Evolutionary conservation across 2,797 vertebrate species (phyloP).

Genomic region (Acipenser ruthenus): DNA sequence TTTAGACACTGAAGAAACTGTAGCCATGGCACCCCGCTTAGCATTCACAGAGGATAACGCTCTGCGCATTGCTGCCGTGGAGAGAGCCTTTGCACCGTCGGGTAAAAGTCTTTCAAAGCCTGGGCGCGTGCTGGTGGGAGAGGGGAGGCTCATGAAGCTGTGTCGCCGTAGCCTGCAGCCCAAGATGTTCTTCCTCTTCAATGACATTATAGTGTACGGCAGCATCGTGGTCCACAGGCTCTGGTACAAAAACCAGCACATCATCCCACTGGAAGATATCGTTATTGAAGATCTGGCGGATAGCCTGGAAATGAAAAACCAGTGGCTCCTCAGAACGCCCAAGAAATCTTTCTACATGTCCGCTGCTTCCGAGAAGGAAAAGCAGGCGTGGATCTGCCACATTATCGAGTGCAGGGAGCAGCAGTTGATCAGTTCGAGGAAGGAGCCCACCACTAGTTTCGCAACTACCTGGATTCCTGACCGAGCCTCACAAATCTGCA

Average conservation of each 20-base stretch:
- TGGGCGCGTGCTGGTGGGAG: conserved; percentile 72
- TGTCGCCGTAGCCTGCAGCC: conserved; percentile 68
- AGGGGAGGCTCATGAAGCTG: conserved; percentile 78
- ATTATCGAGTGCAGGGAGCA: conserved; percentile 60
- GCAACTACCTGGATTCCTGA: conserved; percentile 82
- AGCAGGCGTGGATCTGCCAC: conserved; percentile 77
- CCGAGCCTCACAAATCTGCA: conserved; percentile 71
- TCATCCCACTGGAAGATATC: conserved; percentile 75
- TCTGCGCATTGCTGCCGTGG: conserved; percentile 67
- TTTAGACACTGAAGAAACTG: not conserved
- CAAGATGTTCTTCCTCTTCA: conserved; percentile 84
- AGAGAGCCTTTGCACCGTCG: conserved; percentile 60
- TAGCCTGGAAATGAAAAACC: conserved; percentile 57
- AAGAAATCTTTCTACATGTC: conserved; percentile 83
- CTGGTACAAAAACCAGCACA: conserved; percentile 71
- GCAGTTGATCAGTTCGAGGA: conserved; percentile 43
- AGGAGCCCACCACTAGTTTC: conserved; percentile 38
- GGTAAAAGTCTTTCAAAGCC: conserved; percentile 60
- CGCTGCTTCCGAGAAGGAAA: conserved; percentile 61
- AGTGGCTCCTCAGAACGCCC: conserved; percentile 83
- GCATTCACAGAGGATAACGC: conserved; percentile 61
- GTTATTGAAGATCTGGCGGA: conserved; percentile 69
- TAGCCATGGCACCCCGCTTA: conserved; percentile 50
- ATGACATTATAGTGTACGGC: conserved; percentile 82
- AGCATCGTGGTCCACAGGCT: conserved; percentile 67